A percentile compares a stretch with the other conserved stretches of the same genome.
These are phyloP conservation scores for Xanthia togata DNA, from an alignment of 2,888 invertebrate genomes.

Conservation along the genomic window DNA sequence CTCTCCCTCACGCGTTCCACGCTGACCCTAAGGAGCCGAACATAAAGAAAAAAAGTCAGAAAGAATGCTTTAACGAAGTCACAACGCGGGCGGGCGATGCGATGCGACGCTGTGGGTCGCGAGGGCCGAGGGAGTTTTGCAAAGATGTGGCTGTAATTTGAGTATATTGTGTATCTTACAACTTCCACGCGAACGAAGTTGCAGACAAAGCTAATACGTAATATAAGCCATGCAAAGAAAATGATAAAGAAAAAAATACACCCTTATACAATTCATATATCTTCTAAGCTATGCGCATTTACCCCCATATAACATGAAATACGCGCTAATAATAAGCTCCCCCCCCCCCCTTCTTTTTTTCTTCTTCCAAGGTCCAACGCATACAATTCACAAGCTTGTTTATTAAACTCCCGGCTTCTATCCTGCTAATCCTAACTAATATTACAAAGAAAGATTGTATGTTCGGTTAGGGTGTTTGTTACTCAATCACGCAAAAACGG, in stretches of 20 bases:
- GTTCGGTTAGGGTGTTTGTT: too few species aligned
- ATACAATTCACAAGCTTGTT: conserved; percentile 6
- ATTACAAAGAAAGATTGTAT: neutral
- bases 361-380: too few species aligned
- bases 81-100: neutral
- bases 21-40: too few species aligned
- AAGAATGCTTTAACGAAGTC: neutral
- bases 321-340: conserved; percentile 7
- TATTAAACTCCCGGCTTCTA: conserved; percentile 22
- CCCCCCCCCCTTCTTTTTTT: too few species aligned
- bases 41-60: neutral
- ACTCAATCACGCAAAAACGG: too few species aligned
- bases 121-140: neutral
- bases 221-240: neutral
- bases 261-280: conserved; percentile 12
- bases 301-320: conserved; percentile 26
- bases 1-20: too few species aligned
- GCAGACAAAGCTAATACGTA: neutral
- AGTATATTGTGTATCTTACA: too few species aligned
- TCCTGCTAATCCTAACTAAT: neutral
- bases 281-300: conserved; percentile 33
- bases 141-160: neutral
- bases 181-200: neutral
- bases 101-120: neutral
- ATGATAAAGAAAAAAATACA: neutral